phyloP scores from a whole-genome alignment of 2,888 invertebrate species.

The Anodontia alba region DNA sequence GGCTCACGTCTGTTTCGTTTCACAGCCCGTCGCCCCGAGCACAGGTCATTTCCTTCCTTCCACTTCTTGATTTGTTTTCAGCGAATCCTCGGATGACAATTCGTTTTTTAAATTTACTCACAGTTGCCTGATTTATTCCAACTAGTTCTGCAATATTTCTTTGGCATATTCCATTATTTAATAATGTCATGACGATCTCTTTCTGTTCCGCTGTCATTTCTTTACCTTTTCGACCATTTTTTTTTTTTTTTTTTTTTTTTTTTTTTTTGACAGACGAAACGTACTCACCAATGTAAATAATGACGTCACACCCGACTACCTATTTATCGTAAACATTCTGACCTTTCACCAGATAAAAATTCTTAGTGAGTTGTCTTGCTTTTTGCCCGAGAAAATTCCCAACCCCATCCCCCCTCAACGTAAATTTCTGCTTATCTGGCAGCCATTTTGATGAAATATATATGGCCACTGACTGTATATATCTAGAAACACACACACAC shows the following conservation, averaged over 20 bases:
- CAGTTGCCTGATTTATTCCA: not conserved
- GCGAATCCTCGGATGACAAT: no score
- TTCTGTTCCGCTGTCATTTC: not conserved
- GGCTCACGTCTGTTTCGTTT: not conserved
- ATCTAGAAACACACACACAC: no score
- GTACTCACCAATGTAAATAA: not conserved
- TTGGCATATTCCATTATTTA: not conserved
- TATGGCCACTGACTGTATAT: not conserved
- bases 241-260: no score
- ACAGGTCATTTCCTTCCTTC: not conserved
- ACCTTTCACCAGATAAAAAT: no score
- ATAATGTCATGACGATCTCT: not conserved
- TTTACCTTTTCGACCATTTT: not conserved
- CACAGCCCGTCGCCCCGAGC: not conserved
- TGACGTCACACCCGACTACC: not conserved
- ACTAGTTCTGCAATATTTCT: not conserved
- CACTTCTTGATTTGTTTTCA: not conserved
- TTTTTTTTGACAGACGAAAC: not conserved
- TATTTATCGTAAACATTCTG: not conserved
- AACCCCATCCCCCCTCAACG: no score
- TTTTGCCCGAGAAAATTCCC: no score
- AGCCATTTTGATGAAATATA: not conserved
- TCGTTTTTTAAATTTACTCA: not conserved
- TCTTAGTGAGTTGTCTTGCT: no score
- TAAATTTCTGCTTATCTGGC: no score